Percentiles rank a stretch among this genome's conserved stretches.
Evolutionary conservation across 2,888 invertebrate species (phyloP).

Genomic region (Xestia xanthographa): DNA sequence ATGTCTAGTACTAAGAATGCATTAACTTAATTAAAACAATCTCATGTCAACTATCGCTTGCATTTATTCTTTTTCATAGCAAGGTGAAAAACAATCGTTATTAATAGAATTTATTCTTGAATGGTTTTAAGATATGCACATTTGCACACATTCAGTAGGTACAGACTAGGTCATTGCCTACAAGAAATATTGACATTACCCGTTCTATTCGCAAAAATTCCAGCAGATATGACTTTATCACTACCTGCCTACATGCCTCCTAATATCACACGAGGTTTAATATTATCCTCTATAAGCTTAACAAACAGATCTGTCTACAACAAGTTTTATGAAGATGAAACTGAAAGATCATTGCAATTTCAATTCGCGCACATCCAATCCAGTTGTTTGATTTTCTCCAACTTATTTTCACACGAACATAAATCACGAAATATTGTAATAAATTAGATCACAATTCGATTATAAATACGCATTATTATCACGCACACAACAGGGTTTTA

Average conservation of each 20-base stretch:
- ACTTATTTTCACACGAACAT: constrained; percentile 17
- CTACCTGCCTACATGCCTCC: constrained; percentile 3
- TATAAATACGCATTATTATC: constrained; percentile 38
- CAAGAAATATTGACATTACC: constrained; percentile 52
- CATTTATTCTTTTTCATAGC: constrained; percentile 36
- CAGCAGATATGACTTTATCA: constrained; percentile 10
- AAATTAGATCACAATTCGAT: constrained; percentile 4
- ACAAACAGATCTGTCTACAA: not conserved
- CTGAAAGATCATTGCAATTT: constrained; percentile 23
- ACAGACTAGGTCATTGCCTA: constrained; percentile 66
- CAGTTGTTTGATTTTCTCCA: constrained; percentile 49
- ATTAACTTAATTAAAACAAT: constrained; percentile 11
- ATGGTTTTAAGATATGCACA: constrained; percentile 30
- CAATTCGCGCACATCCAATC: constrained; percentile 35
- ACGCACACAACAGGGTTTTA: constrained; percentile 62
- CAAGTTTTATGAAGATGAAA: constrained; percentile 17
- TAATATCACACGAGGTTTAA: not conserved
- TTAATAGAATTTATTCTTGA: constrained; percentile 34
- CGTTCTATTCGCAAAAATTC: constrained; percentile 44
- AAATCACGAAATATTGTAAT: constrained; percentile 10
- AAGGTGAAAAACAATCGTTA: constrained; percentile 37
- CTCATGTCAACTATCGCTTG: not conserved
- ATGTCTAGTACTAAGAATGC: not conserved
- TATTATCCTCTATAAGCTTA: not conserved
- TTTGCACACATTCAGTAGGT: constrained; percentile 29